These are phyloP conservation scores for Allophyes oxyacanthae DNA, from an alignment of 2,888 invertebrate genomes.

Conservation along the genomic window DNA sequence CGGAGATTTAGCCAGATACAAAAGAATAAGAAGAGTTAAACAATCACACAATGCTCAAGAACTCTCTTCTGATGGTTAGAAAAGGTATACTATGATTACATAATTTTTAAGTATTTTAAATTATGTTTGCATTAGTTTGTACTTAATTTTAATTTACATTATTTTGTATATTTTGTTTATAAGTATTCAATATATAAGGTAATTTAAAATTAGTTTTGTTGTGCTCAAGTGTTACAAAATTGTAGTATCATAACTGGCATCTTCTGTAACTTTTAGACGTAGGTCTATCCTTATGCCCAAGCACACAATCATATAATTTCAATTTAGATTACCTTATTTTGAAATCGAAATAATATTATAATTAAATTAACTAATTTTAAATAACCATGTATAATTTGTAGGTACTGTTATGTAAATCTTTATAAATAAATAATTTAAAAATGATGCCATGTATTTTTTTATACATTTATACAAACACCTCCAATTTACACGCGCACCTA, in stretches of 20 bases:
- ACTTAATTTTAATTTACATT: slow-evolving; percentile 54
- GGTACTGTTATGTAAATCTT: slow-evolving; percentile 38
- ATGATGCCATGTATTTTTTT: not conserved
- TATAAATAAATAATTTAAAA: slow-evolving; percentile 38
- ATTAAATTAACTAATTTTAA: slow-evolving; percentile 44
- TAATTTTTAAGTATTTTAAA: slow-evolving; percentile 59
- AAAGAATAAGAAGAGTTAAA: slow-evolving; percentile 80
- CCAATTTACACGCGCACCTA: too few relatives aligned
- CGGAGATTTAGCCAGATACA: slow-evolving; percentile 75
- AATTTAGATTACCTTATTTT: not conserved
- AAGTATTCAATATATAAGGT: slow-evolving; percentile 67
- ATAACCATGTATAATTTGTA: slow-evolving; percentile 48
- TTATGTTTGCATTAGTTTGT: slow-evolving; percentile 53
- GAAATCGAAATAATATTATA: slow-evolving; percentile 6
- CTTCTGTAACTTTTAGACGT: slow-evolving; percentile 5
- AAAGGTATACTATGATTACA: slow-evolving; percentile 26
- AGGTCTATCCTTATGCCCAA: not conserved
- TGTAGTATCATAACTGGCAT: slow-evolving; percentile 1
- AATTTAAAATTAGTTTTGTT: slow-evolving; percentile 44
- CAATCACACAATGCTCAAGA: slow-evolving; percentile 57
- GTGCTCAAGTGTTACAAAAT: slow-evolving; percentile 12
- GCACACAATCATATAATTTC: slow-evolving; percentile 1
- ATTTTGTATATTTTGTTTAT: slow-evolving; percentile 61
- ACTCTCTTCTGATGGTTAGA: slow-evolving; percentile 36
- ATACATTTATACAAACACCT: not conserved